Base-by-base conservation (phyloP, 2,113 vertebrate species). In the Vicugna pacos region DNA sequence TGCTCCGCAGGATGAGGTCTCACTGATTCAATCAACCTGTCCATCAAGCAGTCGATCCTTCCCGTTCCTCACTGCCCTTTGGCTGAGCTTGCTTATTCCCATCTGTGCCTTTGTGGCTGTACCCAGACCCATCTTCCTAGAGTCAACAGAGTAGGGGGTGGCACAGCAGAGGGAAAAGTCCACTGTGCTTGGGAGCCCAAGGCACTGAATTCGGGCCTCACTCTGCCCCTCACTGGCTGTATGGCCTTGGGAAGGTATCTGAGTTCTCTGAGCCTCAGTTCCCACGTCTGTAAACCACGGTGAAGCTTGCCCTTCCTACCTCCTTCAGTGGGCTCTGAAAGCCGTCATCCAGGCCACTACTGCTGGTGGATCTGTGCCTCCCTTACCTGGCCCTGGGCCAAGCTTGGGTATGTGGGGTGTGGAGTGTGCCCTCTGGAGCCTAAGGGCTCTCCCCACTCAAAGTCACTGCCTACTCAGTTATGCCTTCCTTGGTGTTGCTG, bases 281-380 rank as follows among this genome's bases (percentile, higher is more conserved):
- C 38, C 35, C 48, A 58, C 20, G n/a, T 72, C 56, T 79, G n/a
- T 65, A 79, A 72, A 64, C 54, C 35, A 89, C 65, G 79, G 42
- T 4, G 3, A 54, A 65, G 46, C 35, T 42, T 64, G 48, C 35
- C 46, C 62, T 70, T 7, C 15, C 64, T 42, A 24, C 38, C 48
- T 95, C 48, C 32, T 89, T 38, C 77, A 42, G 1, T 1, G 14
- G 35, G 75, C 50, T 35, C 52, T 67, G 69, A 62, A 46, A 54
- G 28, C 70, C 30, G 14, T 52, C n/a, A 32, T 3, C 58, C 0
- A 1, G n/a, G 19, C 24, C 14, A 2, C 8, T 38, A 10, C 35
- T 73, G 77, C n/a, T 22, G 54, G 48, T 2, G 13, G 26, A 8
- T 24, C 76, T 14, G 28, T 1, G 1, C 6, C 14, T 77, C 20